Base-by-base conservation (phyloP, 2,113 vertebrate genomes). In the Bujurquina vittata region DNA sequence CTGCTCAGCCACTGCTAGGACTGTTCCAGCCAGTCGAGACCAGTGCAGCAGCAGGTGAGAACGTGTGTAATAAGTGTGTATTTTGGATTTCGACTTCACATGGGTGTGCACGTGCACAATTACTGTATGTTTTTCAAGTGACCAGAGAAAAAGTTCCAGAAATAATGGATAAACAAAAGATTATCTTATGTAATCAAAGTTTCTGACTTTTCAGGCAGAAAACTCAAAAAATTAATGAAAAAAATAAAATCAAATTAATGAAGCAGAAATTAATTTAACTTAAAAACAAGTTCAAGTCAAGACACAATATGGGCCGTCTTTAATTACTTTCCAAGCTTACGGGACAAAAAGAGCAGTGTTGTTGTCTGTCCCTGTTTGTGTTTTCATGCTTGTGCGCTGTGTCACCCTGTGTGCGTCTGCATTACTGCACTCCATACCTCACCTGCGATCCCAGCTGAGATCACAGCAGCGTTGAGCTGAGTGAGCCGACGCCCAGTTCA, bases 21-120 rank as follows among this genome's bases (percentile, higher is more conserved):
- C 80, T 62, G 52, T 49, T 84, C 29, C 73, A 81, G 74, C 77
- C 65, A 54, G 85, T 74, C 55, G 12, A 40, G 77, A 56, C 80
- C 31, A n/a, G 79, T 29, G 49, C 86, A 83, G 81, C 52, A 84
- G 88, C 73, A 88, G 80, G 88, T 82, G 88, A 90, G 84, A 26
- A 46, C 77, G 58, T 86, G 63, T 73, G 35, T n/a, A 37, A 35
- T 26, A 54, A 17, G 73, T 37, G 0, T 54, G 55, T 1, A 20
- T 23, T 23, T 1, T 6, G 1, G 52, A 78, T 74, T 18, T 65
- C 17, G 55, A 20, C 22, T 65, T 18, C 31, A 43, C 35, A 6
- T 31, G 54, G 4, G 5, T 14, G 11, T 31, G 22, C 10, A 23
- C 5, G 29, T 9, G n/a, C 58, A 29, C 17, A 29, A 15, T 46